Percentiles rank a stretch among this genome's conserved stretches.
phyloP scores from a whole-genome alignment of 2,797 vertebrate species.

The Falco columbarius region DNA sequence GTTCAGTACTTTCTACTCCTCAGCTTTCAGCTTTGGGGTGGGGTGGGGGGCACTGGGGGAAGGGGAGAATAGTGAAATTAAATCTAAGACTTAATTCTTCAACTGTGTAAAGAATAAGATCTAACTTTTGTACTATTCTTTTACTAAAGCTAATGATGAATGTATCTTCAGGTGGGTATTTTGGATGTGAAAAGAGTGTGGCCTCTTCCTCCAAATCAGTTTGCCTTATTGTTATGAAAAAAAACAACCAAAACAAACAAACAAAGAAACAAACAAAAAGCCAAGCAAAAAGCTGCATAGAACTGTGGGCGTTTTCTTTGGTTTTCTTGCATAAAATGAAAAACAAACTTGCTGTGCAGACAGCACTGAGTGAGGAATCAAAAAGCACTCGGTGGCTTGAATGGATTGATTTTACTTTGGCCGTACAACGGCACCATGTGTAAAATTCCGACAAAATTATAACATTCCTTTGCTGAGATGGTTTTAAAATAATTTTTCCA shows the following conservation, averaged over 20 bases:
- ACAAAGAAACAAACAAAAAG: not conserved
- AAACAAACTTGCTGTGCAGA: not conserved
- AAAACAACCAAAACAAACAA: not conserved
- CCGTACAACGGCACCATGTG: not conserved
- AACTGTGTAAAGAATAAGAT: slow-evolving; percentile 57
- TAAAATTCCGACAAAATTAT: not conserved
- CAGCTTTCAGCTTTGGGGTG: slow-evolving; percentile 5
- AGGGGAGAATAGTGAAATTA: slow-evolving; percentile 15
- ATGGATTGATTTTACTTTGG: slow-evolving; percentile 36
- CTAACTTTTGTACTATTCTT: slow-evolving; percentile 60
- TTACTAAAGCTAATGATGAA: slow-evolving; percentile 66
- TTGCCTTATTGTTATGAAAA: slow-evolving; percentile 36
- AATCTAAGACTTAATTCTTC: slow-evolving; percentile 56
- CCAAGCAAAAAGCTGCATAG: slow-evolving; percentile 29
- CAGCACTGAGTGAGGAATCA: not conserved
- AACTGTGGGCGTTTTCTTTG: slow-evolving; percentile 17
- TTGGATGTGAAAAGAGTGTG: slow-evolving; percentile 53
- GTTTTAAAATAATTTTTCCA: slow-evolving; percentile 35
- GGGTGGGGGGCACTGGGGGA: not conserved
- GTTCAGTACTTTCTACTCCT: slow-evolving; percentile 63
- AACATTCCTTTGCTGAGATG: slow-evolving; percentile 44
- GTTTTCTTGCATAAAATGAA: slow-evolving; percentile 1
- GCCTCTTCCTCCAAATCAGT: slow-evolving; percentile 49
- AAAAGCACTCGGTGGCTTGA: not conserved
- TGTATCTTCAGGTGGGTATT: slow-evolving; percentile 67